Base-by-base conservation (phyloP, 2,113 vertebrate genomes). In the Gobius niger region DNA sequence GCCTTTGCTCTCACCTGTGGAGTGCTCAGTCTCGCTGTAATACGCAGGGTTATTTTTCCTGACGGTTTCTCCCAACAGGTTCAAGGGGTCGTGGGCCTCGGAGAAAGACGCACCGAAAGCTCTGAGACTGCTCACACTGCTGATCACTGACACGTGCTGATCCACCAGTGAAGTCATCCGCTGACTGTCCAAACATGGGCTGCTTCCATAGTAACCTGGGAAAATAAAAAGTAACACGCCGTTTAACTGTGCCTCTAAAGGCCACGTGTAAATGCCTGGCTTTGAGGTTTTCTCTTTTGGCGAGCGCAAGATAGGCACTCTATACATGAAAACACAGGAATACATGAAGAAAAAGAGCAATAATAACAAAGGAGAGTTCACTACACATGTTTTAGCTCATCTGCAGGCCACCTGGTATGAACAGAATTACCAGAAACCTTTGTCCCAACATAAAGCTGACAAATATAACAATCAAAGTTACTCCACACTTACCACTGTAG, bases 131-230 rank as follows among this genome's bases (percentile, higher is more conserved):
- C 94, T 92, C 50, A 96, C 92, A 1, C 94, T 98, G 89, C 98
- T 99, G 92, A 99, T 99, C 70, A 99, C 96, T 0, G 98, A 99
- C 81, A 98, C 97, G 0, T 98, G 98, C 63, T 98, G 96, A 81
- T 98, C 96, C 15, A 96, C 94, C 91, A 97, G 91, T 0, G 96
- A 91, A 9, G 94, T 92, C 78, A 97, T 91, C 65, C 96, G 92
- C 62, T 95, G 95, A 80, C 92, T 79, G 56, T 98, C 96, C 75
- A 93, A 72, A 75, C 95, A 98, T 79, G 83, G 89, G 68, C 86
- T 90, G 86, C 89, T 94, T 68, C 94, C 92, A 72, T 95, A 99
- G 86, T 95, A 99, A 53, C 94, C 97, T 98, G 77, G 4, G 13
- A 44, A 11, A 68, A 18, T 13, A 47, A 4, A 44, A 4, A 41